These are phyloP conservation scores for Eupithecia subumbrata DNA, from an alignment of 2,888 invertebrate species.

Conservation along the genomic window DNA sequence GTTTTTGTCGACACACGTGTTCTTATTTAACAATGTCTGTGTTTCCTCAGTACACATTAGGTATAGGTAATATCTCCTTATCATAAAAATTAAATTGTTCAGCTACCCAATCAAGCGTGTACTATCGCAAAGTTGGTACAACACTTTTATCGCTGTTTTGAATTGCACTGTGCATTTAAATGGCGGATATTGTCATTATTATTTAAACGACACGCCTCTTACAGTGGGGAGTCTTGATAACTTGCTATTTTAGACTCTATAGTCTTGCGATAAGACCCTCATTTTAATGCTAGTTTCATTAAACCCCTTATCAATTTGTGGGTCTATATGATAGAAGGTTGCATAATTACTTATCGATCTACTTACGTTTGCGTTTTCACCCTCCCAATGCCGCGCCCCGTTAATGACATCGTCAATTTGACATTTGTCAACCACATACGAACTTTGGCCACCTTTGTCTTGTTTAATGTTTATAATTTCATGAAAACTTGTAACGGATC, in stretches of 20 bases:
- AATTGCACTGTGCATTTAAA: slow-evolving; percentile 61
- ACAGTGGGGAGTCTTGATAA: slow-evolving; percentile 44
- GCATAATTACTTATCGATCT: slow-evolving; percentile 9
- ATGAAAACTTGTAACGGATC: neutral
- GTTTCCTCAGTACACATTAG: neutral
- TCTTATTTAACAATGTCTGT: slow-evolving; percentile 5
- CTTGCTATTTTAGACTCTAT: slow-evolving; percentile 34
- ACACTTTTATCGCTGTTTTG: slow-evolving; percentile 51
- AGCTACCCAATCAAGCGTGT: slow-evolving; percentile 55
- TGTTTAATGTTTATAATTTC: neutral
- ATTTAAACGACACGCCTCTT: slow-evolving; percentile 59
- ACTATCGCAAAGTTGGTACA: slow-evolving; percentile 51
- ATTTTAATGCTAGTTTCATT: slow-evolving; percentile 16
- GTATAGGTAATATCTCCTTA: slow-evolving; percentile 18
- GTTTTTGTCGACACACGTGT: neutral
- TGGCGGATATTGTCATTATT: slow-evolving; percentile 71
- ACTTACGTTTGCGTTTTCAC: slow-evolving; percentile 8
- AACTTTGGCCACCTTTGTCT: neutral
- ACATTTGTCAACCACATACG: slow-evolving; percentile 10
- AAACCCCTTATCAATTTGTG: slow-evolving; percentile 32
- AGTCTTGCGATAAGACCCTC: slow-evolving; percentile 24
- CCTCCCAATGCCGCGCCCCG: neutral
- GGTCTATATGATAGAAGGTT: slow-evolving; percentile 13
- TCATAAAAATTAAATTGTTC: slow-evolving; percentile 37
- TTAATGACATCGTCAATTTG: slow-evolving; percentile 7